These are phyloP conservation scores for Pampus argenteus DNA, from an alignment of 2,797 vertebrate species.

Conservation along the genomic window DNA sequence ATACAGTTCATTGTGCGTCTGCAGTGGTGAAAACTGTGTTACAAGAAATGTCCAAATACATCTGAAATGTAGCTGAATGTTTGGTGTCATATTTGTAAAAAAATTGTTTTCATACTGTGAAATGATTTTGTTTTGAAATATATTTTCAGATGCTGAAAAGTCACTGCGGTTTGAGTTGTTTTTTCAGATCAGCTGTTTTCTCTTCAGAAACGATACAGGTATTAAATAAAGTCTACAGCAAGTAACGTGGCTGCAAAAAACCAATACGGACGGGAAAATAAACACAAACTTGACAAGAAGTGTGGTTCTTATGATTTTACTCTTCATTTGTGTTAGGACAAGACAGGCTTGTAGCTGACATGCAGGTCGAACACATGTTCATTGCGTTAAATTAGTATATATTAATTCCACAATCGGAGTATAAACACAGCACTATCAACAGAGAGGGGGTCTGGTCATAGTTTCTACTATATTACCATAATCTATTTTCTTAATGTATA, in stretches of 20 bases:
- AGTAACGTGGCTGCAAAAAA: background rate
- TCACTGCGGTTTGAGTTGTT: background rate
- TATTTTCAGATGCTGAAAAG: slow-evolving; percentile 74
- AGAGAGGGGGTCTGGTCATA: slow-evolving; percentile 2
- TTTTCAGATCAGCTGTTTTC: background rate
- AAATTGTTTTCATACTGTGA: slow-evolving; percentile 59
- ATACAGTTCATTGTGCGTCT: slow-evolving; percentile 27
- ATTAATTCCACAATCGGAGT: slow-evolving; percentile 20
- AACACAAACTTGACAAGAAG: background rate
- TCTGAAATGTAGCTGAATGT: slow-evolving; percentile 30
- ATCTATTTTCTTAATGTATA: slow-evolving; percentile 39
- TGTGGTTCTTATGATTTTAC: slow-evolving; percentile 48
- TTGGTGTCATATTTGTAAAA: slow-evolving; percentile 47
- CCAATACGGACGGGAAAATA: background rate
- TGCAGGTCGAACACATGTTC: slow-evolving; percentile 48
- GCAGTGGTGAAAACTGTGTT: slow-evolving; percentile 33
- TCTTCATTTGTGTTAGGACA: slow-evolving; percentile 32
- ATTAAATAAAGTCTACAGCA: background rate
- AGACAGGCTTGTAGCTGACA: slow-evolving; percentile 32
- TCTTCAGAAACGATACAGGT: background rate
- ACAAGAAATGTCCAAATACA: slow-evolving; percentile 24
- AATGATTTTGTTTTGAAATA: slow-evolving; percentile 73
- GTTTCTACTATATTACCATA: slow-evolving; percentile 32
- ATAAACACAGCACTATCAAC: slow-evolving; percentile 35
- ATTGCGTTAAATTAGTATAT: slow-evolving; percentile 23